Evolutionary conservation across 2,797 vertebrate genomes (phyloP), one percentile per base, ranked within the genome.

Genomic region (Cichlasoma orientale): DNA sequence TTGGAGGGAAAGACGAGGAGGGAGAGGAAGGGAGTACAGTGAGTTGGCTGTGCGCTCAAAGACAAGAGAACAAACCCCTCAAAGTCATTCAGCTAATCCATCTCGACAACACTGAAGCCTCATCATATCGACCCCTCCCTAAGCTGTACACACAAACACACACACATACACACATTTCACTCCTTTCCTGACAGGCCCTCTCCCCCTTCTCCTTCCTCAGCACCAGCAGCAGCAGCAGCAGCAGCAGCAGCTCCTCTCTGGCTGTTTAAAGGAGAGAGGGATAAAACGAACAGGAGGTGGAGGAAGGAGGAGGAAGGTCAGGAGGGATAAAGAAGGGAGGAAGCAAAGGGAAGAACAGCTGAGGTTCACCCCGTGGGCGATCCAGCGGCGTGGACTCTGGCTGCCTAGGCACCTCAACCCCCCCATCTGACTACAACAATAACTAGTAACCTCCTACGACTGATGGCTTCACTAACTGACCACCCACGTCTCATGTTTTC

Each of bases 71-170:
- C 94, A 94, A 94, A 90, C 88, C 87, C 86, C 93, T 95, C 94
- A 95, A 94, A 94, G 94, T 94, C 94, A 94, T 90, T 83, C 88
- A 52, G 93, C 92, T 95, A 95, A 96, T 96, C 94, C 93, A 93
- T 94, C 93, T 87, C 89, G 94, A 95, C 94, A 95, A 94, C 92
- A 85, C 93, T 92, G 94, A 94, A 93, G 93, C 91, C 92, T 90
- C 93, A 93, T 93, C 92, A 93, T 92, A 92, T 90, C 89, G 85
- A 91, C 93, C 85, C 89, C 92, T 92, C 91, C 87, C 91, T 86
- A 83, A 77, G 86, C 87, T 86, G 79, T 77, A 56, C 86, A 79
- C 85, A 89, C 89, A 89, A 79, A 84, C 87, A 81, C 83, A 68
- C 74, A 78, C 72, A 75, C 21, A 80, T 36, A 84, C 87, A 89